phyloP scores from a whole-genome alignment of 2,113 vertebrate species.

The Tonatia bakeri region DNA sequence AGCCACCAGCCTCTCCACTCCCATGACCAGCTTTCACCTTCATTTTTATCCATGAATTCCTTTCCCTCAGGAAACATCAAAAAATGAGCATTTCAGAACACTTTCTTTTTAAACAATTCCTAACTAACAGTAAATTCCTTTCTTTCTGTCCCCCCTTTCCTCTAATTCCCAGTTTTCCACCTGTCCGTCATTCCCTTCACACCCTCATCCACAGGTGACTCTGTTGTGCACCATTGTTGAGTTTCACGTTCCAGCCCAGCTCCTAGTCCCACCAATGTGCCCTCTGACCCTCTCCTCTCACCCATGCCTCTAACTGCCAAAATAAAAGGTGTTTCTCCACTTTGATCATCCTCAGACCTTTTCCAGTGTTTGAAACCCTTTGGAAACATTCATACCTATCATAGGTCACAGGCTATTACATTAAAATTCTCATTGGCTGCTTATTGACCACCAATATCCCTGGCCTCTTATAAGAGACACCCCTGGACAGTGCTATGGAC shows the following conservation, averaged over 20 bases:
- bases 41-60: neutral
- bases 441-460: neutral
- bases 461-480: neutral
- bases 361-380: neutral
- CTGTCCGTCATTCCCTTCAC: neutral
- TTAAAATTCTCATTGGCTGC: neutral
- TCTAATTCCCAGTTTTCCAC: neutral
- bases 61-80: neutral
- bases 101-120: neutral
- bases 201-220: rapidly evolving
- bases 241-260: neutral
- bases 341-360: neutral
- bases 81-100: neutral
- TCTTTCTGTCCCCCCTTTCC: neutral
- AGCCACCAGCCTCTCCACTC: neutral
- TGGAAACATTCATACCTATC: neutral
- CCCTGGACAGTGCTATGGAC: neutral
- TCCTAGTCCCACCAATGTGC: rapidly evolving
- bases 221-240: rapidly evolving
- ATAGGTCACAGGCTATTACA: neutral
- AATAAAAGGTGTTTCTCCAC: neutral
- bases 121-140: neutral
- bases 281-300: neutral
- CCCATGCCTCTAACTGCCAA: neutral
- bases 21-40: neutral